These are phyloP conservation scores for Strigamia transsilvanica DNA, from an alignment of 2,888 invertebrate genomes.

Conservation along the genomic window DNA sequence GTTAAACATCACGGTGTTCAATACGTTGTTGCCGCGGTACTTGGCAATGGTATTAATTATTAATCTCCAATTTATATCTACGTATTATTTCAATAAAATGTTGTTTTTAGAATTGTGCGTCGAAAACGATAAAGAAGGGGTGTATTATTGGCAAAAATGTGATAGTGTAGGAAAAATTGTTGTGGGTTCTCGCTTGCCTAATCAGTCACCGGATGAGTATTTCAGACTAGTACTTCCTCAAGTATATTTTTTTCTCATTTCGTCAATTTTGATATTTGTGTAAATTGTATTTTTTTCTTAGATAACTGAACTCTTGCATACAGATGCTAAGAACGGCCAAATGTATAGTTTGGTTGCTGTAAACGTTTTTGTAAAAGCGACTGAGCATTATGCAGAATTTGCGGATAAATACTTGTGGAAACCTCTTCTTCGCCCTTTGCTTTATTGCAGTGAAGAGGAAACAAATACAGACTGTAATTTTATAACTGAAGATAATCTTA, in stretches of 20 bases:
- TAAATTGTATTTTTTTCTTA: neutral
- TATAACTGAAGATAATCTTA: neutral
- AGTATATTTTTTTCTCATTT: neutral
- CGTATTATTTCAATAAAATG: no score
- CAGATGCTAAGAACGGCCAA: neutral
- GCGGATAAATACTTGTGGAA: neutral
- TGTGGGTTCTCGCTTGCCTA: constrained; percentile 65
- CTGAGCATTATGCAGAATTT: neutral
- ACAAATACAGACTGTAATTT: neutral
- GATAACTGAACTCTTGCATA: neutral
- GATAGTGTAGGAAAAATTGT: constrained; percentile 74
- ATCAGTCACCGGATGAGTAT: neutral
- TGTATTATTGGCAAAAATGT: constrained; percentile 72
- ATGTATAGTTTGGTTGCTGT: neutral
- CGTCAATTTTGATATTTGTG: neutral
- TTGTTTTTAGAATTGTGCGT: neutral
- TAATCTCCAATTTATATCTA: no score
- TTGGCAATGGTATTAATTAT: constrained; percentile 64
- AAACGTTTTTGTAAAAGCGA: neutral
- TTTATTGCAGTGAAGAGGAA: neutral
- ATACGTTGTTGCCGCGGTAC: constrained; percentile 72
- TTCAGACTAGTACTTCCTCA: neutral
- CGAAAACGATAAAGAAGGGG: constrained; percentile 52
- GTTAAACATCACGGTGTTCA: constrained; percentile 72
- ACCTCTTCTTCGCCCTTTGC: neutral